Conservation (phyloP, 2,888 invertebrate genomes). For the Scaeva pyrastri region DNA sequence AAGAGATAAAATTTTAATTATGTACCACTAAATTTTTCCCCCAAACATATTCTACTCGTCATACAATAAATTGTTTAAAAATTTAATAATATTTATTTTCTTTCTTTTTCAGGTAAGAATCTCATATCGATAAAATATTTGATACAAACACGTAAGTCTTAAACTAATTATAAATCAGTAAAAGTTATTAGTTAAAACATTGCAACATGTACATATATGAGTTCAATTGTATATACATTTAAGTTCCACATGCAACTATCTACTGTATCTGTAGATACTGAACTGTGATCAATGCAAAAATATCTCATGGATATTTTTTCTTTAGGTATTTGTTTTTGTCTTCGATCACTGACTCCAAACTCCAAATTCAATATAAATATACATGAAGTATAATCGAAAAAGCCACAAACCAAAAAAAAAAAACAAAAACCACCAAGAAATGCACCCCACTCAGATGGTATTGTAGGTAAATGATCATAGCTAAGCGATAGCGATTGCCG, state of each 20-base stretch:
- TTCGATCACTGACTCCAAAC: constrained; percentile 63
- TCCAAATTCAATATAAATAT: not conserved
- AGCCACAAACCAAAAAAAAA: constrained; percentile 27
- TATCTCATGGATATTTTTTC: constrained; percentile 35
- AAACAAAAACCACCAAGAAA: constrained; percentile 10
- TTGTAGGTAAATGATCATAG: constrained; percentile 31
- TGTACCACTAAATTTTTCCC: too few relatives aligned
- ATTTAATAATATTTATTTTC: too few relatives aligned
- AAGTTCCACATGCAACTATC: constrained; percentile 49
- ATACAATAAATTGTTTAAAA: too few relatives aligned
- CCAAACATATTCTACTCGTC: too few relatives aligned
- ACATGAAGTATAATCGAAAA: constrained; percentile 23
- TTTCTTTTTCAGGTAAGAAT: too few relatives aligned
- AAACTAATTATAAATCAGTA: too few relatives aligned
- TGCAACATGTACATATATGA: not conserved
- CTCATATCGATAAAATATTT: too few relatives aligned
- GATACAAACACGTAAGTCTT: too few relatives aligned
- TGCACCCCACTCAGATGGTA: constrained; percentile 52
- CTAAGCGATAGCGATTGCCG: constrained; percentile 2
- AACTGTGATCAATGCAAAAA: constrained; percentile 19
- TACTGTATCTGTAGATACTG: not conserved
- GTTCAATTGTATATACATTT: not conserved
- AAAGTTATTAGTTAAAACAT: too few relatives aligned
- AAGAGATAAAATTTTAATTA: too few relatives aligned
- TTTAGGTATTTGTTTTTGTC: constrained; percentile 44